Base-by-base conservation (phyloP, 2,797 vertebrate genomes). In the Manis javanica region DNA sequence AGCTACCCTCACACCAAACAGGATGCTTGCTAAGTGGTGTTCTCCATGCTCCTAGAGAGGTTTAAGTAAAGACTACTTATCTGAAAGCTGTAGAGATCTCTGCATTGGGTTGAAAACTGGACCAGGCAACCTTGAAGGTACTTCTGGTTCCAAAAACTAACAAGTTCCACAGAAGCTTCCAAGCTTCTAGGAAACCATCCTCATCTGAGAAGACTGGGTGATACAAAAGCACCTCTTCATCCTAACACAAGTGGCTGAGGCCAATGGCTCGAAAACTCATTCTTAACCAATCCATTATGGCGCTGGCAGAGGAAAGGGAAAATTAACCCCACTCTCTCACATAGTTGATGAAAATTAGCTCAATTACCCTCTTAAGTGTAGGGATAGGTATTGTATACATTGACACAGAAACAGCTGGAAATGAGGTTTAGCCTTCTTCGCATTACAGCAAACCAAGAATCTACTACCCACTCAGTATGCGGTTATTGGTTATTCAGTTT, bases 361-460 rank as follows among this genome's bases (percentile, higher is more conserved):
- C 90, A 87, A 91, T 85, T 94, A 85, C 72, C 77, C 75, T 96
- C 75, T 53, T 49, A 53, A 96, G 71, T 18, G 1, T 59, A 84
- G 77, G 71, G 46, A 92, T 31, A 37, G 66, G 42, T 53, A 89
- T 49, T 78, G 63, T 46, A 89, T n/a, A 94, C 37, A 89, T 61
- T 39, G 75, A 91, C 69, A 59, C n/a, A 90, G 90, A 71, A 81
- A 90, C 53, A 71, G 78, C 49, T 2, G 14, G 92, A 95, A 88
- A 96, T 79, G 85, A 97, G 59, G 87, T 82, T 86, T 92, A 96
- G 49, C 87, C 83, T 86, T 96, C 85, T 96, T 78, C 75, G 68
- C 66, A 83, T 95, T 90, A 86, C 37, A 95, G 92, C 26, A 92
- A 83, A 92, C 29, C 31, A 57, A 88, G 81, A 94, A 92, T 88